phyloP scores from a whole-genome alignment of 2,888 invertebrate genomes.

The Frankliniella fusca region DNA sequence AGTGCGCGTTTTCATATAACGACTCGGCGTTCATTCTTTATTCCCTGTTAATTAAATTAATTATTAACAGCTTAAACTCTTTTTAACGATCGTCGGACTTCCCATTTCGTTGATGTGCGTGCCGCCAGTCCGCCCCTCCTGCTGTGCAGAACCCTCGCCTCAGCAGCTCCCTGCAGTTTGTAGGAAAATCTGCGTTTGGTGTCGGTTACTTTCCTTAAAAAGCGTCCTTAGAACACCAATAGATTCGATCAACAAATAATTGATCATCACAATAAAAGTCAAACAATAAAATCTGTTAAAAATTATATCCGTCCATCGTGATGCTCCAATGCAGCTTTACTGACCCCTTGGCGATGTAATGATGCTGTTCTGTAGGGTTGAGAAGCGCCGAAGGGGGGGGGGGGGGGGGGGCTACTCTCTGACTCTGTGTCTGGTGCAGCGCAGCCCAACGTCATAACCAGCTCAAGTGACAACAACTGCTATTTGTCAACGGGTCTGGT shows the following conservation, averaged over 20 bases:
- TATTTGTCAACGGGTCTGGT: neutral
- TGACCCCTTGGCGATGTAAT: neutral
- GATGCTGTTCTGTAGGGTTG: neutral
- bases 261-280: no score
- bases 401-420: neutral
- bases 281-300: no score
- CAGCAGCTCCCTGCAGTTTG: no score
- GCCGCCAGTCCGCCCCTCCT: neutral
- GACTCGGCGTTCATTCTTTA: neutral
- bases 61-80: constrained; percentile 20
- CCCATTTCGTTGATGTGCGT: neutral
- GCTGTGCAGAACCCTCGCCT: no score
- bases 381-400: neutral
- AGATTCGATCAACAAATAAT: no score
- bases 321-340: no score
- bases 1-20: neutral
- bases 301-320: no score
- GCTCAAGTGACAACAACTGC: constrained; percentile 26
- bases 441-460: constrained; percentile 3
- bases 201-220: no score
- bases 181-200: no score
- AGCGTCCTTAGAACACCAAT: no score
- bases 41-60: constrained; percentile 22
- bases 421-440: constrained; percentile 5
- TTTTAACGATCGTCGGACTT: constrained; percentile 10